Evolutionary conservation across 1,140 invertebrate species (phyloP).

Genomic region (Rhopalosiphum maidis): DNA sequence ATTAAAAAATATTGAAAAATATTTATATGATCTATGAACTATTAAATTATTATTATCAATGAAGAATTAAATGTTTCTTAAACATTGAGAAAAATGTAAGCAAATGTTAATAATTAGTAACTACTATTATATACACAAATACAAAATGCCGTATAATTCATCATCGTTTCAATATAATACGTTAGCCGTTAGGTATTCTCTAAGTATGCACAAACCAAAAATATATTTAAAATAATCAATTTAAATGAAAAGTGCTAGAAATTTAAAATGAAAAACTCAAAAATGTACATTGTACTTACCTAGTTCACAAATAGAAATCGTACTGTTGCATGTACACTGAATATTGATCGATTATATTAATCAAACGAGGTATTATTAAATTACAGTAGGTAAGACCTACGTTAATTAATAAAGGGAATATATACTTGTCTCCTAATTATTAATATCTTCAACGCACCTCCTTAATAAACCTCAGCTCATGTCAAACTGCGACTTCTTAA

Average conservation of each 20-base stretch:
- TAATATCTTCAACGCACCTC: not conserved
- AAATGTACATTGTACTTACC: not conserved
- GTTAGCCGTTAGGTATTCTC: not conserved
- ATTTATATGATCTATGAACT: not conserved
- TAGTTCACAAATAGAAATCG: not conserved
- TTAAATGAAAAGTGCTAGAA: not conserved
- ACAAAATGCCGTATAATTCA: not conserved
- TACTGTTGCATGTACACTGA: not conserved
- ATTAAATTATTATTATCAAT: not conserved
- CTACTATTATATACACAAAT: not conserved
- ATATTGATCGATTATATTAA: not conserved
- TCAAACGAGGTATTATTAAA: not conserved
- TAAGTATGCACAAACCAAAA: not conserved
- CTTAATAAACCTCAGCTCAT: not conserved
- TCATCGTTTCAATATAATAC: not conserved
- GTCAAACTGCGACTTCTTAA: not conserved
- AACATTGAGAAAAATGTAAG: no score
- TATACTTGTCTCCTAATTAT: not conserved
- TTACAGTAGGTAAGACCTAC: not conserved
- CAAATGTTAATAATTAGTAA: no score
- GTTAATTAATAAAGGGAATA: not conserved
- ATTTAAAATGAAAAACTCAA: not conserved
- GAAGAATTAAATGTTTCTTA: not conserved
- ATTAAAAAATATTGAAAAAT: not conserved
- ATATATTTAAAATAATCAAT: not conserved